phyloP scores from a whole-genome alignment of 2,797 vertebrate genomes.

The Leptoclinus maculatus region DNA sequence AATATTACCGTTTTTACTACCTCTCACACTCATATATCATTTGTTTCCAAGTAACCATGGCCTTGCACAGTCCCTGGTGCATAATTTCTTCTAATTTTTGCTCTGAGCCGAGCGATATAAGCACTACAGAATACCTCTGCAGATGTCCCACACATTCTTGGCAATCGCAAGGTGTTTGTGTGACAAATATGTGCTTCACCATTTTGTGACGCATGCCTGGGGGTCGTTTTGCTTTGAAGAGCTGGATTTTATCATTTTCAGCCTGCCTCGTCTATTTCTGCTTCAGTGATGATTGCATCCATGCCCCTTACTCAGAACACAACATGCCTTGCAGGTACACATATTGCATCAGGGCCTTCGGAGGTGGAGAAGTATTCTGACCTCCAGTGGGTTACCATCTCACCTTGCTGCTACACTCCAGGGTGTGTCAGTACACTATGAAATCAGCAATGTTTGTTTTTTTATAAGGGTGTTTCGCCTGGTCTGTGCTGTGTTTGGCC shows the following conservation, averaged over 20 bases:
- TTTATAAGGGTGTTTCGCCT: background rate
- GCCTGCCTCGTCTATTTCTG: slow-evolving; percentile 10
- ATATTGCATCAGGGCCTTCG: background rate
- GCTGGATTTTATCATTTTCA: slow-evolving; percentile 7
- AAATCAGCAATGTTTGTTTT: background rate
- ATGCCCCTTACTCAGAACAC: background rate
- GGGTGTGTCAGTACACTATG: background rate
- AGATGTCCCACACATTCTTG: slow-evolving; percentile 1
- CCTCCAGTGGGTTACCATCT: background rate
- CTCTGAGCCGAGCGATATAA: slow-evolving; percentile 15
- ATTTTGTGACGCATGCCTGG: background rate
- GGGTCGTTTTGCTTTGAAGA: slow-evolving; percentile 8
- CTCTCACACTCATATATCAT: slow-evolving; percentile 17
- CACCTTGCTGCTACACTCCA: background rate
- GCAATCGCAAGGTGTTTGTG: background rate
- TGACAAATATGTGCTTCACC: background rate
- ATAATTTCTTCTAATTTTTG: slow-evolving; percentile 43
- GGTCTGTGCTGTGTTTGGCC: background rate
- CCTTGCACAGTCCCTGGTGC: slow-evolving; percentile 28
- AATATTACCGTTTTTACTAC: slow-evolving; percentile 16
- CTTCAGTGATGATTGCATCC: slow-evolving; percentile 13
- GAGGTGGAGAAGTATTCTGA: background rate
- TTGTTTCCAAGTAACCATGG: slow-evolving; percentile 49
- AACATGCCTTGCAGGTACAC: background rate
- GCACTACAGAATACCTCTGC: slow-evolving; percentile 12